Conservation (phyloP, 2,113 vertebrate species). For the Scalopus aquaticus region DNA sequence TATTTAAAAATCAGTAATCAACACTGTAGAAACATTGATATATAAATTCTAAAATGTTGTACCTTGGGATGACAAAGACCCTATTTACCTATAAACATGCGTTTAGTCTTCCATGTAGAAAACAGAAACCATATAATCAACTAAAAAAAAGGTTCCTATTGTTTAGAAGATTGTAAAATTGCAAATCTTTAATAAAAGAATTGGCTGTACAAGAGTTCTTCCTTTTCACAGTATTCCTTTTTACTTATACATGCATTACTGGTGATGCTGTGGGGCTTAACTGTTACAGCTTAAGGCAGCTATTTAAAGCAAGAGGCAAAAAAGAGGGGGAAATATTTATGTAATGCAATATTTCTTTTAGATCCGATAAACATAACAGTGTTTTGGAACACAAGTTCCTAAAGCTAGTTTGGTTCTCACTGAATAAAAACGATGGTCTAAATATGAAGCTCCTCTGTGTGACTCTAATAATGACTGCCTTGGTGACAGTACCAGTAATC, state of each 20-base stretch:
- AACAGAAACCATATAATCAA: slow-evolving; percentile 77
- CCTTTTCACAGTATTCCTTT: slow-evolving; percentile 87
- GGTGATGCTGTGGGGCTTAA: slow-evolving; percentile 85
- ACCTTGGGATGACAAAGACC: slow-evolving; percentile 78
- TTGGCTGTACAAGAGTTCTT: slow-evolving; percentile 80
- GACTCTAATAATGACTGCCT: slow-evolving; percentile 93
- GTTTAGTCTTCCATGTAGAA: slow-evolving; percentile 73
- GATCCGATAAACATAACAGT: slow-evolving; percentile 86
- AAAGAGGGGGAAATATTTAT: slow-evolving; percentile 84
- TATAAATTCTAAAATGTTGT: slow-evolving; percentile 79
- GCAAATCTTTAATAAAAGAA: neutral
- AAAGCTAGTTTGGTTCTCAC: slow-evolving; percentile 92
- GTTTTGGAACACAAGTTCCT: slow-evolving; percentile 88
- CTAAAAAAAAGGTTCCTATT: slow-evolving; percentile 71
- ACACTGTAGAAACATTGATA: slow-evolving; percentile 77
- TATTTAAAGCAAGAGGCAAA: slow-evolving; percentile 83
- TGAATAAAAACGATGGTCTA: slow-evolving; percentile 88
- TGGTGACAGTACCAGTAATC: slow-evolving; percentile 95
- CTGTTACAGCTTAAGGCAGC: slow-evolving; percentile 87
- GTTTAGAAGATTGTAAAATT: slow-evolving; percentile 75
- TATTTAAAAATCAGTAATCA: slow-evolving; percentile 84
- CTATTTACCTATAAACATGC: slow-evolving; percentile 75
- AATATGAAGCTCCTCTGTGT: slow-evolving; percentile 84
- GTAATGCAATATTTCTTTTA: slow-evolving; percentile 87
- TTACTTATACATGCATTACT: slow-evolving; percentile 85